Evolutionary conservation across 2,113 vertebrate species (phyloP).

Genomic region (Mastomys natalensis): DNA sequence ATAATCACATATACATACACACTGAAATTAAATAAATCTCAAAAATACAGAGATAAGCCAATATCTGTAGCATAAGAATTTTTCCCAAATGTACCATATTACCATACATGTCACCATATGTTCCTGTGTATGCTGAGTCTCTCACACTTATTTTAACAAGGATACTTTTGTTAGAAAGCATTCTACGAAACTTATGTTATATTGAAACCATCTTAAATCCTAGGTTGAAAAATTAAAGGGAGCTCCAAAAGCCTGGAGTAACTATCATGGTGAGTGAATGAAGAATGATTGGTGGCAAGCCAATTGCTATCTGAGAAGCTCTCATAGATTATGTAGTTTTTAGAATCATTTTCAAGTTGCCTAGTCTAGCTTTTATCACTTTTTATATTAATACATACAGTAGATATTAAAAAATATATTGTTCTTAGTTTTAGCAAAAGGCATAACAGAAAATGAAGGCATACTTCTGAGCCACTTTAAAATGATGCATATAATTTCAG

Average conservation of each 20-base stretch:
- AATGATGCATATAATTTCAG: not conserved
- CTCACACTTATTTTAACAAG: slow-evolving; percentile 44
- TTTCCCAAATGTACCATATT: not conserved
- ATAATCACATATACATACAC: not conserved
- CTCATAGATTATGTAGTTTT: not conserved
- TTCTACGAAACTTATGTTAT: slow-evolving; percentile 25
- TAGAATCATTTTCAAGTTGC: not conserved
- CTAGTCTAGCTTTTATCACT: not conserved
- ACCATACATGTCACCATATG: not conserved
- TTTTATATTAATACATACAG: not conserved
- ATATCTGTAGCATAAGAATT: slow-evolving; percentile 44
- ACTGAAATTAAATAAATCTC: slow-evolving; percentile 11
- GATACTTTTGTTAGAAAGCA: slow-evolving; percentile 31
- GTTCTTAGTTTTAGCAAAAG: not conserved
- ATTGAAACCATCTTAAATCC: slow-evolving; percentile 2
- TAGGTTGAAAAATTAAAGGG: not conserved
- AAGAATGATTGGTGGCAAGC: not conserved
- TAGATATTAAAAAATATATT: not conserved
- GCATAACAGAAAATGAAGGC: not conserved
- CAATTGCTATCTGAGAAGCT: not conserved
- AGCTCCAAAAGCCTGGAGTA: not conserved
- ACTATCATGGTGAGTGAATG: not conserved
- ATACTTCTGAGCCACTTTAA: not conserved
- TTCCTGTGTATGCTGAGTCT: not conserved
- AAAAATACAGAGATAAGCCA: slow-evolving; percentile 7